phyloP scores from a whole-genome alignment of 2,797 vertebrate species.

The Balearica regulorum region DNA sequence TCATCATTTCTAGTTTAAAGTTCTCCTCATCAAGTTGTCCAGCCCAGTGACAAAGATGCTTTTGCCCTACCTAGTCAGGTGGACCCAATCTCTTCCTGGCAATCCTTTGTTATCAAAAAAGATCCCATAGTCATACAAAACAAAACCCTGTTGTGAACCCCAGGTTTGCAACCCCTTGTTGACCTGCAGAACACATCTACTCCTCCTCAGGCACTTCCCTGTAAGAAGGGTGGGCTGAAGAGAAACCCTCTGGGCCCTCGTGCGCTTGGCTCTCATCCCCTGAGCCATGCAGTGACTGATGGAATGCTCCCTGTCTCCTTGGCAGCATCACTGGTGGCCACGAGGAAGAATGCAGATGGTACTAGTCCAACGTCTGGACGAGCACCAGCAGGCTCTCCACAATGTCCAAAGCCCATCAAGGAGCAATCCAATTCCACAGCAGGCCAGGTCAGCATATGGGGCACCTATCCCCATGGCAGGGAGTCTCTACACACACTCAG shows the following conservation, averaged over 20 bases:
- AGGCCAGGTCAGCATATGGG: neutral
- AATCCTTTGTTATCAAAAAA: neutral
- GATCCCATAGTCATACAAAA: neutral
- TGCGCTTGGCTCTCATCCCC: neutral
- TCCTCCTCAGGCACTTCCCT: neutral
- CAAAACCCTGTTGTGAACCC: neutral
- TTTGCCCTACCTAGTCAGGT: neutral
- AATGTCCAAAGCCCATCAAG: neutral
- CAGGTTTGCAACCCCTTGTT: neutral
- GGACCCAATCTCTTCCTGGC: neutral
- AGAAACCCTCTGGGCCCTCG: neutral
- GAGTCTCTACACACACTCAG: fast-evolving
- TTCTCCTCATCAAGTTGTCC: neutral
- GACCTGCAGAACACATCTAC: neutral
- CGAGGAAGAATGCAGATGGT: neutral
- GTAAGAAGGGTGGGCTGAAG: neutral
- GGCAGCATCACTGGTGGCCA: neutral
- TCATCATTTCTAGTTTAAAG: neutral
- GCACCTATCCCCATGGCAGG: fast-evolving
- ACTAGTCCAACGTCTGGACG: neutral
- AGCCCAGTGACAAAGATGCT: neutral
- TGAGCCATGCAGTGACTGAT: neutral
- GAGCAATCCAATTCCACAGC: neutral
- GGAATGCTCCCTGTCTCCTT: neutral
- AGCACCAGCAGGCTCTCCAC: neutral